Evolutionary conservation across 2,888 invertebrate genomes (phyloP), one percentile per base, ranked within the genome.

Genomic region (Gandaritis pyraliata): DNA sequence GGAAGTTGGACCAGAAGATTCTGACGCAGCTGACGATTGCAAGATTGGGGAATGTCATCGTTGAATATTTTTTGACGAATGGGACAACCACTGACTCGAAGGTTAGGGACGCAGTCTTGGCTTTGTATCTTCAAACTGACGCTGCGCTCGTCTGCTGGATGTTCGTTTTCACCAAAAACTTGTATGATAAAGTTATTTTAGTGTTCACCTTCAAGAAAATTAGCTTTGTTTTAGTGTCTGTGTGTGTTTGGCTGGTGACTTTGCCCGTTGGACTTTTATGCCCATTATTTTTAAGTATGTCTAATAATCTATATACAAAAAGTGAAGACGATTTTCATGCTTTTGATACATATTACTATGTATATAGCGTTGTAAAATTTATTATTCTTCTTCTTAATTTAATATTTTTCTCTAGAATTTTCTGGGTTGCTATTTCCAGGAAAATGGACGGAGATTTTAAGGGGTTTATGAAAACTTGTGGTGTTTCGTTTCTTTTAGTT

Each of bases 161-260:
- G 86, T 85, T 85, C 41, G 61, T 87, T 1, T 88, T 85, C 60
- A 83, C 86, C 0, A 86, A 83, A 64, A 83, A 86, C 55, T 65
- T 90, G 7, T 88, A 87, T 65, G 80, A 86, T 13, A 87, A 87
- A 72, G 76, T 87, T 6, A 80, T 88, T 1, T 46, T 80, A 2
- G 88, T 86, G 45, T 85, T 85, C 33, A 61, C 68, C 1, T 48
- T 73, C 4, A 68, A 70, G 13, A 76, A 76, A 41, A 64, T 61
- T 11, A 80, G 73, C 39, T 71, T 87, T 2, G 10, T 69, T 0
- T 1, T 74, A 0, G 53, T 78, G 0, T 78, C 79, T 0, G 15
- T 75, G 2, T 15, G 74, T 0, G 72, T 84, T 33, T 88, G 85
- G 85, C 39, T 68, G 0, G 18, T 77, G 0, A 73, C 82, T 0